phyloP scores from a whole-genome alignment of 2,113 vertebrate genomes.

The Murina feae region DNA sequence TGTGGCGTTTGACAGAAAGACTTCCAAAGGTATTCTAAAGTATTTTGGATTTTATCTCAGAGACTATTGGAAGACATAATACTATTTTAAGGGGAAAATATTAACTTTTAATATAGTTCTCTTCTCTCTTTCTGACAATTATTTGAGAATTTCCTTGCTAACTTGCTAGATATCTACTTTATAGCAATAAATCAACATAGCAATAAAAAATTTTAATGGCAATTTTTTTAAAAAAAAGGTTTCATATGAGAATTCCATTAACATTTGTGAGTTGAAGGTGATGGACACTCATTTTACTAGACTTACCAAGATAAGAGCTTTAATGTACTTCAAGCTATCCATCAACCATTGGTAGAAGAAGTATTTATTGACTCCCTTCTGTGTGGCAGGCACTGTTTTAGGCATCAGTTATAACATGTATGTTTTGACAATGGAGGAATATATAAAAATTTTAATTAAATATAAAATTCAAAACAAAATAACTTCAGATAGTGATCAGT shows the following conservation, averaged over 20 bases:
- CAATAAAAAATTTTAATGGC: not conserved
- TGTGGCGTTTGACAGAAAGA: not conserved
- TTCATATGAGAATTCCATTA: not conserved
- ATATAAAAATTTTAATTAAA: not conserved
- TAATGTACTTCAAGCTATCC: not conserved
- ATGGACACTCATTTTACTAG: not conserved
- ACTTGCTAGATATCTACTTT: not conserved
- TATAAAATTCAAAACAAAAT: constrained; percentile 12
- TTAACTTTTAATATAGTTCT: not conserved
- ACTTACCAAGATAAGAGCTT: not conserved
- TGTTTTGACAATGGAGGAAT: not conserved
- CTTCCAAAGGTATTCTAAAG: not conserved
- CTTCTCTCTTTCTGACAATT: not conserved
- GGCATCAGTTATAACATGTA: not conserved
- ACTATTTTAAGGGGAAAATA: not conserved
- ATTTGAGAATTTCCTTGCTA: not conserved
- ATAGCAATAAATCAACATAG: not conserved
- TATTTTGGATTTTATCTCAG: not conserved
- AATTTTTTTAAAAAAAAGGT: not conserved
- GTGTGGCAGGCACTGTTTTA: not conserved
- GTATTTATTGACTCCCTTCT: not conserved
- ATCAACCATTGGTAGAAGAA: not conserved
- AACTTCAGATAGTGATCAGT: not conserved
- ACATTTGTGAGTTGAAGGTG: not conserved
- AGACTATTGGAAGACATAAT: not conserved